Base-by-base conservation (phyloP, 2,797 vertebrate species). In the Falco biarmicus region DNA sequence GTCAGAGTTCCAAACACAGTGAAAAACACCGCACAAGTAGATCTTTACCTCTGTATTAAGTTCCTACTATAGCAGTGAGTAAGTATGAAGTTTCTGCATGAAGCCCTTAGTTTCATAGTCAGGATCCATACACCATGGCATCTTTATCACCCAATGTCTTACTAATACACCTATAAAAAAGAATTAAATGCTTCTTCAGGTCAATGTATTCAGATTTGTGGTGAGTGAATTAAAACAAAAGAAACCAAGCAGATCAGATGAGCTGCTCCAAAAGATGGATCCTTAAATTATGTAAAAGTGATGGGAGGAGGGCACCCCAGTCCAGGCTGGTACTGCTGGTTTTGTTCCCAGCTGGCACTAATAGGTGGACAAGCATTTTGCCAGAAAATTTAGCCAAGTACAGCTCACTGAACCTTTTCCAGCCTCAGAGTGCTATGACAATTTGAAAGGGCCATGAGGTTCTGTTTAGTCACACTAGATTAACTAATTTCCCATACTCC, bases 381-480 rank as follows among this genome's bases (percentile, higher is more conserved):
- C 43, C 80, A 90, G 43, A 86, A 92, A 86, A 85, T 68, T 75
- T 56, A 63, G 69, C 51, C 68, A 92, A 95, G 29, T 70, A 39
- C 56, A 70, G 28, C 21, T 47, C 32, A 63, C 39, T 21, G 37
- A 85, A 39, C 4, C 4, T 75, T 91, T 84, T 77, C 43, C 53
- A 92, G 15, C 24, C 60, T 78, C 73, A 32, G 37, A 75, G 53
- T 75, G 32, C n/a, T 68, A 54, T 15, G 29, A 47, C 54, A 71
- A 81, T 0, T 53, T 71, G 22, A 92, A 88, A 90, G 63, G 57
- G 86, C 57, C 54, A 14, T 43, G 19, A 39, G 78, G 57, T 84
- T 79, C 56, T 37, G 16, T 65, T 73, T 43, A 78, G 32, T 45
- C 14, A 34, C 34, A 86, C 64, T 76, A 94, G n/a, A 81, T 69